Evolutionary conservation across 64 coral and sea anemone genomes (phyloP), one percentile per base, ranked within the genome.

Genomic region (Stichodactyla helianthus): DNA sequence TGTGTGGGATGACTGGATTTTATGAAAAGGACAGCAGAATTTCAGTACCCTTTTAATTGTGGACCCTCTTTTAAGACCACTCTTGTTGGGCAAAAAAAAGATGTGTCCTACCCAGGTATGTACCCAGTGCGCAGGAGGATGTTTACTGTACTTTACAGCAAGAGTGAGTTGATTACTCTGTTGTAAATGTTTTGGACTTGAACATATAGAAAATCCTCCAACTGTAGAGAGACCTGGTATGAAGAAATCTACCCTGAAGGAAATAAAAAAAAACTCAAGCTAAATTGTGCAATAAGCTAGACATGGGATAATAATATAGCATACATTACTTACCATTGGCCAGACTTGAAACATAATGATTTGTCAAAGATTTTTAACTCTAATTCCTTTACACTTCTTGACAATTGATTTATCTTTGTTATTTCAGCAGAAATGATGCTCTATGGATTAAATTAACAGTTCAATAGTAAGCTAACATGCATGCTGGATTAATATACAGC

Each of bases 201-300:
- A 97, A 57, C 94, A 97, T 12, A 97, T 89, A 7, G 94, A 90
- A 84, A 93, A 97, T 27, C 94, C 94, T 83, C 94, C 94, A 83
- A 97, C 91, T 81, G 86, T 88, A 35, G 88, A 52, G 35, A 97
- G 19, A 12, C 94, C 94, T 61, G 94, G 94, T 87, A 93, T 93
- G 59, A 97, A 90, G 59, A 97, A 97, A 90, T 97, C 94, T 15
- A 97, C 94, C 94, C 94, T 97, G 52, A 68, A 68, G 16, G 18
- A 18, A 15, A 59, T 64, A 68, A 50, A 88, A 20, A 16, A 25
- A 22, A 61, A 71, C 20, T 6, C 1, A 0, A 71, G 23, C 6
- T 23, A 0, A 26, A 7, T 5, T 71, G 22, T 26, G 6, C 19
- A 63, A 19, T 18, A 19, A 18, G 0, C 5, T 6, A 63, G 60